Conservation (phyloP, 2,797 vertebrate species). For the Urosaurus nigricauda region DNA sequence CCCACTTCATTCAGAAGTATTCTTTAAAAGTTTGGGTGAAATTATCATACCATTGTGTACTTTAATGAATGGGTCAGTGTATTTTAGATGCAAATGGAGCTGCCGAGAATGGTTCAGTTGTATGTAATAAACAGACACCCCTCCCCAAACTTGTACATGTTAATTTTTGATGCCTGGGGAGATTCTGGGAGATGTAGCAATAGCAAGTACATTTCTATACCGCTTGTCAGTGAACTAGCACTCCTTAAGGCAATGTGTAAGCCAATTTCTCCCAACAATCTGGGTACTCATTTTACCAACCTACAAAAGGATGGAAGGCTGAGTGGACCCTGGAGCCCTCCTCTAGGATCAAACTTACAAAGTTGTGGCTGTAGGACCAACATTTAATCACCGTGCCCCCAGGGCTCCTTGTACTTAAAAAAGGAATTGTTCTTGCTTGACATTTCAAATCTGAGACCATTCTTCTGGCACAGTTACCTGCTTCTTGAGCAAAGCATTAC, state of each 20-base stretch:
- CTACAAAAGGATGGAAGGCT: too few species aligned
- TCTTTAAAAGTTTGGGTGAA: slow-evolving; percentile 30
- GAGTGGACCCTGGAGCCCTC: too few species aligned
- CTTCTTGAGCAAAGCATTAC: slow-evolving; percentile 37
- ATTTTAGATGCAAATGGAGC: slow-evolving; percentile 4
- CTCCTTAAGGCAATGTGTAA: too few species aligned
- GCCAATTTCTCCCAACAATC: too few species aligned
- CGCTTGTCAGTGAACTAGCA: too few species aligned
- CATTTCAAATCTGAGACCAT: slow-evolving; percentile 33
- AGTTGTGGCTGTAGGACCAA: too few species aligned
- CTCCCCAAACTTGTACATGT: too few species aligned
- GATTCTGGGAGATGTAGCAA: neutral
- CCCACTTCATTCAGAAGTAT: neutral
- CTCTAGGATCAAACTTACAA: too few species aligned
- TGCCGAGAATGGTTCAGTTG: neutral
- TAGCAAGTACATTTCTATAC: too few species aligned
- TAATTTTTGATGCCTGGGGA: neutral
- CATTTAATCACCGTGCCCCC: too few species aligned
- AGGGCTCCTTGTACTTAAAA: slow-evolving; percentile 47
- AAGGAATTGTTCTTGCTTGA: slow-evolving; percentile 41
- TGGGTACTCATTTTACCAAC: too few species aligned
- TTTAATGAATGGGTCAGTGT: slow-evolving; percentile 43
- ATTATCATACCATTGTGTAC: slow-evolving; percentile 44
- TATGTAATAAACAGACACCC: too few species aligned
- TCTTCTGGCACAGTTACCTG: slow-evolving; percentile 16